Evolutionary conservation across 1,140 invertebrate species (phyloP), one percentile per base, ranked within the genome.

Genomic region (Apocrypta bakeri): DNA sequence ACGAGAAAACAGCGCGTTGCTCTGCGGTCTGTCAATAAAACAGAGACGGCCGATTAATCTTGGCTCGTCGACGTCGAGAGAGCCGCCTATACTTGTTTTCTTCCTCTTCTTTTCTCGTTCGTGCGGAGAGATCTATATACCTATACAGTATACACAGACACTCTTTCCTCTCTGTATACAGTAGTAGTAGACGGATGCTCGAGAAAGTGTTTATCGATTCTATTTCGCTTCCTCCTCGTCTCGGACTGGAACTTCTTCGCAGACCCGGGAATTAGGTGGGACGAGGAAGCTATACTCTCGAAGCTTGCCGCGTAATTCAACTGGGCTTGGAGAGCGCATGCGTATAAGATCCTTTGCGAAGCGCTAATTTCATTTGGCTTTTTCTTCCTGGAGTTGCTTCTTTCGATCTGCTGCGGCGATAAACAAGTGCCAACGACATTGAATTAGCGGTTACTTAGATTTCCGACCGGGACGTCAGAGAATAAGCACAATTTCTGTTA

Each of bases 1-100:
- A 21, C 40, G 37, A 42, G 66, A 56, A 66, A 66, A 25, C n/a
- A 68, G 21, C 25, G 61, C 29, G n/a, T 11, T 37, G 64, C 71
- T 64, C 17, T 73, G 79, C 25, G 72, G 61, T 81, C 71, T 68
- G 61, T 75, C 79, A 66, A 81, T 81, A 75, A 68, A 81, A 81
- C 71, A 74, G 63, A 75, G 79, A 74, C 33, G 24, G 72, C n/a
- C 79, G 79, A 81, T 81, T 74, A 81, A 81, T 81, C 79, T 81
- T 81, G 33, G 17, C 61, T 68, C 56, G 25, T 74, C 42, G 42
- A 48, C 42, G 14, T 56, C 40, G 42, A 17, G 21, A 24, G 24
- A n/a, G 21, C 9, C n/a, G 71, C 37, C 31, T 11, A 31, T 31
- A 72, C 33, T 72, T 25, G 71, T 29, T 17, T 29, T 29, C 72